These are phyloP conservation scores for Pycnonotus jocosus DNA, from an alignment of 2,113 vertebrate species.

Conservation along the genomic window DNA sequence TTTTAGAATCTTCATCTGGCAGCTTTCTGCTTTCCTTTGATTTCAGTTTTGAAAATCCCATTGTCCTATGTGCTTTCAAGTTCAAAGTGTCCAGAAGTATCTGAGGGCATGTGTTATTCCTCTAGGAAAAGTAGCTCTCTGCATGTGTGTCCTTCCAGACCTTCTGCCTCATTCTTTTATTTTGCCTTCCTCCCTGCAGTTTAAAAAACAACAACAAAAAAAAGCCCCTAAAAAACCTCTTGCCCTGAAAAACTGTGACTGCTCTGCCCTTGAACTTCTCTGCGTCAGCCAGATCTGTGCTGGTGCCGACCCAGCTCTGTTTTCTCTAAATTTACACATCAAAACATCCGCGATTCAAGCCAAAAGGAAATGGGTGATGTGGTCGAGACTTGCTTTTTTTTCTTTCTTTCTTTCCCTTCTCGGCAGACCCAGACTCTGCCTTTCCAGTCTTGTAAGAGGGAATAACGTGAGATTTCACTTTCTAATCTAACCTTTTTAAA, in stretches of 20 bases:
- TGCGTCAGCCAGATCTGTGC: background rate
- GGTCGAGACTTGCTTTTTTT: background rate
- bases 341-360: background rate
- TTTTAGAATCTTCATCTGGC: slow-evolving; percentile 41
- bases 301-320: background rate
- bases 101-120: slow-evolving; percentile 24
- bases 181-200: slow-evolving; percentile 14
- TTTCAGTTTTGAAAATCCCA: slow-evolving; percentile 44
- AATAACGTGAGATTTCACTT: background rate
- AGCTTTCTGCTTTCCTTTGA: slow-evolving; percentile 43
- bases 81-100: slow-evolving; percentile 48
- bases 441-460: background rate
- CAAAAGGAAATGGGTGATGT: slow-evolving; percentile 1
- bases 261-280: slow-evolving; percentile 18
- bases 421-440: background rate
- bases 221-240: background rate
- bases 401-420: background rate
- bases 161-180: slow-evolving; percentile 2
- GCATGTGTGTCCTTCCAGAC: slow-evolving; percentile 28
- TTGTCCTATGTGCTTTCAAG: slow-evolving; percentile 44
- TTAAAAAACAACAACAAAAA: background rate
- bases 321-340: background rate
- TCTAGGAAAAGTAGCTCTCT: slow-evolving; percentile 35
- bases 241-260: background rate
- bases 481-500: background rate